phyloP scores from a whole-genome alignment of 1,140 invertebrate genomes.

The Phocides pigmalion region DNA sequence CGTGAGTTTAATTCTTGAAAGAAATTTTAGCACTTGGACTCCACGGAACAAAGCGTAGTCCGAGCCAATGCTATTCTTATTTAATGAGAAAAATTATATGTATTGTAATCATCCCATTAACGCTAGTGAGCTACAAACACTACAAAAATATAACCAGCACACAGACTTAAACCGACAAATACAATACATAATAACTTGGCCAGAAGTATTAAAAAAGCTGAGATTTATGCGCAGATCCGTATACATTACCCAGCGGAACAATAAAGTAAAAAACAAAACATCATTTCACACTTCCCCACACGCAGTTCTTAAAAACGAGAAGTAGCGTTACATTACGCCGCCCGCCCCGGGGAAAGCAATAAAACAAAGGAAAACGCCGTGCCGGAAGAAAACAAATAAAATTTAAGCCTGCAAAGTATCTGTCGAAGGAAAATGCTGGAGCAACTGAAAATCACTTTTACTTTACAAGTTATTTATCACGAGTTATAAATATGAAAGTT shows the following conservation, averaged over 20 bases:
- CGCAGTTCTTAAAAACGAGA: conserved; percentile 47
- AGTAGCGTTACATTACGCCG: conserved; percentile 38
- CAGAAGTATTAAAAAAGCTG: conserved; percentile 11
- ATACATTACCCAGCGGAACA: conserved; percentile 45
- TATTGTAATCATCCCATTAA: no score
- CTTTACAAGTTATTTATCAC: no score
- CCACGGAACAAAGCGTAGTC: no score
- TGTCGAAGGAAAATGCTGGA: not conserved
- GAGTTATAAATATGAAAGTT: no score
- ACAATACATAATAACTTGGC: no score
- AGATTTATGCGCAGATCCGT: conserved; percentile 31
- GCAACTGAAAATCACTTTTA: not conserved
- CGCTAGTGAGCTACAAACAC: no score
- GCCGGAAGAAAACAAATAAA: conserved; percentile 28
- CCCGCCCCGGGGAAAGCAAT: conserved; percentile 42
- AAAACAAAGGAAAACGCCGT: conserved; percentile 38
- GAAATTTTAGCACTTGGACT: no score
- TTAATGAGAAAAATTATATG: no score
- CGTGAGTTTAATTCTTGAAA: no score
- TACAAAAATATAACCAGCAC: not conserved
- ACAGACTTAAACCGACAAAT: no score
- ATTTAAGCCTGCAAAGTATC: conserved; percentile 9
- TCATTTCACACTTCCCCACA: conserved; percentile 49
- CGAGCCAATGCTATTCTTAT: no score
- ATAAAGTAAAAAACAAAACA: conserved; percentile 53